Evolutionary conservation across 2,113 vertebrate genomes (phyloP).

Genomic region (Rhadina sibilatrix): DNA sequence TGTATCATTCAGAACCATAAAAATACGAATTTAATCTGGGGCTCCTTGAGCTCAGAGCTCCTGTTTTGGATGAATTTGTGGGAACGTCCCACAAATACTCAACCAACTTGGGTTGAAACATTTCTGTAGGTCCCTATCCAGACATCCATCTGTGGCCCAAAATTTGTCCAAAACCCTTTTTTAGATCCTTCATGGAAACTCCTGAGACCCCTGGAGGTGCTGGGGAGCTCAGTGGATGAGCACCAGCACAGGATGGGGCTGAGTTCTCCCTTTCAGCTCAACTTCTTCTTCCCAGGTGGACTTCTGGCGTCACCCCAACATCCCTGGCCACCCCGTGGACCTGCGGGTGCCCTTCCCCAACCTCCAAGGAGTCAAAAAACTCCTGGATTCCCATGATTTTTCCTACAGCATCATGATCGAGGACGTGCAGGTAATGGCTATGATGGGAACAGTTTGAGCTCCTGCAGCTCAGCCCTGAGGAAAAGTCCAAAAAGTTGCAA

Average conservation of each 20-base stretch:
- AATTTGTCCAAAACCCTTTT: neutral
- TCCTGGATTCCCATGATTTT: constrained; percentile 75
- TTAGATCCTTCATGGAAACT: neutral
- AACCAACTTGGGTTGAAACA: neutral
- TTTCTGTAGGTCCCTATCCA: neutral
- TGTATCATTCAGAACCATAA: rapidly evolving
- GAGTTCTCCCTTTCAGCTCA: neutral
- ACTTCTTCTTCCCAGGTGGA: constrained; percentile 75
- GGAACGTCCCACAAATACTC: neutral
- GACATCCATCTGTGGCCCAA: rapidly evolving
- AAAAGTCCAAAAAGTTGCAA: neutral
- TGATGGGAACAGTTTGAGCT: rapidly evolving
- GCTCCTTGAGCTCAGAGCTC: neutral
- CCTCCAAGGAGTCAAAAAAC: constrained; percentile 74
- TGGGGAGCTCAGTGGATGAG: neutral
- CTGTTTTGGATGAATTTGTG: rapidly evolving
- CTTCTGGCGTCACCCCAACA: constrained; percentile 79
- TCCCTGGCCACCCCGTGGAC: constrained; percentile 71
- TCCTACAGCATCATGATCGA: constrained; percentile 82
- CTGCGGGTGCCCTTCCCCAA: constrained; percentile 77
- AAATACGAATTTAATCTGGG: neutral
- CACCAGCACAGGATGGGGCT: rapidly evolving
- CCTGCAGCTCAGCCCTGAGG: rapidly evolving
- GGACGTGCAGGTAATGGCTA: constrained; percentile 83
- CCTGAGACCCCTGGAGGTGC: neutral